phyloP scores from a whole-genome alignment of 1,140 invertebrate genomes.

The Aphis gossypii region DNA sequence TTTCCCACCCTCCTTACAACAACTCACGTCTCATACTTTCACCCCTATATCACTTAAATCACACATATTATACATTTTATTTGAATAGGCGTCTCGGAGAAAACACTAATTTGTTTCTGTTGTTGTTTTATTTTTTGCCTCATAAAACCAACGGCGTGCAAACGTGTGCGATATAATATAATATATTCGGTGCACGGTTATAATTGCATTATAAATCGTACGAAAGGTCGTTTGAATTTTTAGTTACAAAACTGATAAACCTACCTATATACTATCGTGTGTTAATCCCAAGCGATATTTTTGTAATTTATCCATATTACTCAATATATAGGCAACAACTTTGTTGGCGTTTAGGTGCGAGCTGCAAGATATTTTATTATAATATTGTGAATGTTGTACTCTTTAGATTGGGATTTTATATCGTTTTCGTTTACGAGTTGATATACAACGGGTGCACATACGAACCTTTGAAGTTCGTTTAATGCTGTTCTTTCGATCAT shows the following conservation, averaged over 20 bases:
- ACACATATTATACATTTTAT: not conserved
- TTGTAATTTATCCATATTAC: not conserved
- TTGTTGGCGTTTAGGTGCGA: too few species aligned
- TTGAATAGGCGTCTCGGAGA: not conserved
- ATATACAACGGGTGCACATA: not conserved
- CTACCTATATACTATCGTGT: not conserved
- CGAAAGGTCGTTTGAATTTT: not conserved
- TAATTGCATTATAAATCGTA: not conserved
- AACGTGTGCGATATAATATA: not conserved
- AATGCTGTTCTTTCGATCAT: not conserved
- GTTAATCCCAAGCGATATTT: not conserved
- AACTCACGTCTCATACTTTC: not conserved
- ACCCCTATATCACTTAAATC: not conserved
- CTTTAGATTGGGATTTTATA: not conserved
- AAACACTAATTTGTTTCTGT: constrained; percentile 16
- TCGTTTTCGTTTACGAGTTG: not conserved
- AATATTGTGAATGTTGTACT: too few species aligned
- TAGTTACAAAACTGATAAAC: not conserved
- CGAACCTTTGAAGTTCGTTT: not conserved
- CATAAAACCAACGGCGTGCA: not conserved
- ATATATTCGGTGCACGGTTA: not conserved
- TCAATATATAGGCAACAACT: not conserved
- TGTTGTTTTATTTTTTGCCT: constrained; percentile 32
- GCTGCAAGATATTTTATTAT: not conserved
- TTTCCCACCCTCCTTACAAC: not conserved